Evolutionary conservation across 2,113 vertebrate genomes (phyloP), one percentile per base, ranked within the genome.

Genomic region (Spheniscus mendiculus): DNA sequence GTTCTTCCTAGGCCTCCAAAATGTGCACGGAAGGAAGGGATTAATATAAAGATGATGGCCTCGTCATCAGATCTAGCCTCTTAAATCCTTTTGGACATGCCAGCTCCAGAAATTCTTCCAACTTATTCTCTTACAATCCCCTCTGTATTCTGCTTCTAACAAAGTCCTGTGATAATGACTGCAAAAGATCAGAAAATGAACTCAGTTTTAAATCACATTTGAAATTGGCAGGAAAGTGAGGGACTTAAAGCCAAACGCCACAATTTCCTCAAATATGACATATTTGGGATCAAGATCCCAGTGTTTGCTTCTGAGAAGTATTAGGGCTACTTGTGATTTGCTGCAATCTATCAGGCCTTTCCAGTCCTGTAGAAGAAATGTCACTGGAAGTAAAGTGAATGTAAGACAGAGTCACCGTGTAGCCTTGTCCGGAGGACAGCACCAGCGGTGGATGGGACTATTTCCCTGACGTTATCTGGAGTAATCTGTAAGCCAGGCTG

Each of bases 41-140:
- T 87, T 94, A 66, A 83, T 86, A 70, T 23, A 74, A 67, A 84
- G 59, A 84, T 40, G 83, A 94, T 74, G 67, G 65, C 36, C 61
- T 93, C 1, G 1, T 96, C 84, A 94, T 97, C 87, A 94, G 87
- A 94, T 79, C 70, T 91, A 88, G 81, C 61, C 77, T 96, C 73
- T 72, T 59, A 74, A 93, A 95, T 89, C 49, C 56, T 91, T 87
- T 65, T 84, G 59, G 44, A 59, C 4, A 4, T 69, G 84, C 26
- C 77, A 82, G n/a, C 20, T 84, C 59, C 73, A 87, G 87, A 95
- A 95, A 63, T 74, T 87, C 52, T 76, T 83, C 44, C 70, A 38
- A 6, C 17, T 89, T 44, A 47, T 71, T 94, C 79, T 93, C 70
- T 52, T 95, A 63, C 56, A 94, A 12, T 91, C 84, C 21, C 6